Percentiles rank a stretch among this genome's conserved stretches.
phyloP scores from a whole-genome alignment of 2,797 vertebrate genomes.

The Hyperoplus lanceolatus region DNA sequence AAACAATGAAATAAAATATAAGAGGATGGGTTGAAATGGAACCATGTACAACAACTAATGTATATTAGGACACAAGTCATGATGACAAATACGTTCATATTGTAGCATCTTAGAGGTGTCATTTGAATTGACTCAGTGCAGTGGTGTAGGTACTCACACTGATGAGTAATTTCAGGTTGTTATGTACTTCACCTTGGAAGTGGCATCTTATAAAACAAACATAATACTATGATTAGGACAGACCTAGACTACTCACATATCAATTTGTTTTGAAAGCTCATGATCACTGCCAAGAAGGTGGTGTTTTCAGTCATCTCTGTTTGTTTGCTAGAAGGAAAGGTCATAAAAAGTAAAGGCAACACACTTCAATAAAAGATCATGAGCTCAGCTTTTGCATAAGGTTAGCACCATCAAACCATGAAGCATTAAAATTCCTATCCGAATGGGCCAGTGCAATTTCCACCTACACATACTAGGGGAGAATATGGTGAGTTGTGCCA shows the following conservation, averaged over 20 bases:
- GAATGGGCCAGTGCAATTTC: slow-evolving; percentile 33
- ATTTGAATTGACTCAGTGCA: slow-evolving; percentile 20
- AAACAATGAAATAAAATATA: neutral
- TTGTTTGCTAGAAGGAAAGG: neutral
- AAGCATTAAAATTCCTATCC: slow-evolving; percentile 14
- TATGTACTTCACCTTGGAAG: slow-evolving; percentile 16
- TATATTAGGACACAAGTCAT: neutral
- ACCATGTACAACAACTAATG: neutral
- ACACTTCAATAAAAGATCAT: neutral
- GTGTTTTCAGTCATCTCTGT: neutral
- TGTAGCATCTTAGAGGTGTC: slow-evolving; percentile 15
- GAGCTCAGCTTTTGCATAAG: neutral
- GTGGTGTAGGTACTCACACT: slow-evolving; percentile 17
- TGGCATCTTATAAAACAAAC: slow-evolving; percentile 13
- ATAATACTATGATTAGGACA: slow-evolving; percentile 8
- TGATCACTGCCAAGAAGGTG: neutral
- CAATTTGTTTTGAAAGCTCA: neutral
- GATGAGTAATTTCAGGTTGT: slow-evolving; percentile 33
- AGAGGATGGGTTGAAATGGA: neutral
- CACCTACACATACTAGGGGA: slow-evolving; percentile 12
- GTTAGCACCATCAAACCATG: neutral
- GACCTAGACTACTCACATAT: neutral
- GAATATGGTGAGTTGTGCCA: too few species aligned
- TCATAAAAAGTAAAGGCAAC: neutral
- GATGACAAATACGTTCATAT: slow-evolving; percentile 8